These are phyloP conservation scores for Pyralis farinalis DNA, from an alignment of 2,888 invertebrate species.

Conservation along the genomic window DNA sequence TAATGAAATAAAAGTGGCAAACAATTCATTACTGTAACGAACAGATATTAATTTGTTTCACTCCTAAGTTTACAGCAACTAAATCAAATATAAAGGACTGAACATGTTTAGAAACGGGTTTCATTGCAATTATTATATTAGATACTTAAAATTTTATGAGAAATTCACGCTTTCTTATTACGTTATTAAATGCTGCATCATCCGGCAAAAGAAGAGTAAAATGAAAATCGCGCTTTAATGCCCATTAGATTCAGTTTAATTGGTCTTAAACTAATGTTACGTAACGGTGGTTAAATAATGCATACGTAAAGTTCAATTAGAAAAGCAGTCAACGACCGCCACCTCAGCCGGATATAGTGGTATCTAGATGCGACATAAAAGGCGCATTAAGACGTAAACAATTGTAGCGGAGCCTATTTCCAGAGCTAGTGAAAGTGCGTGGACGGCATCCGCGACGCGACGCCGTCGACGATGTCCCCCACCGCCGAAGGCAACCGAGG, in stretches of 20 bases:
- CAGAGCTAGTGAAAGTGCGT: conserved; percentile 49
- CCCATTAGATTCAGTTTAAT: conserved; percentile 8
- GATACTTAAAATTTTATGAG: conserved; percentile 6
- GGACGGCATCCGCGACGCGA: conserved; percentile 19
- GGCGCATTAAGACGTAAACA: conserved; percentile 46
- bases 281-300: conserved; percentile 25
- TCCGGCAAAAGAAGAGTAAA: conserved; percentile 7
- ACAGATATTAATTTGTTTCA: not conserved
- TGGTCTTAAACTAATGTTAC: conserved; percentile 13
- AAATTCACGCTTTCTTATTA: conserved; percentile 11
- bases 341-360: conserved; percentile 53
- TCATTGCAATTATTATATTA: conserved; percentile 6
- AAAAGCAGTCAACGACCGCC: conserved; percentile 56
- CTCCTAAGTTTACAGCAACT: not conserved
- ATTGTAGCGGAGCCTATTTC: conserved; percentile 38
- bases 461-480: not conserved
- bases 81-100: conserved; percentile 2
- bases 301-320: conserved; percentile 35
- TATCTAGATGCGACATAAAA: conserved; percentile 49
- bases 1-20: conserved; percentile 23
- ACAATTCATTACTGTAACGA: not conserved
- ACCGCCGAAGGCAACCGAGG: not conserved
- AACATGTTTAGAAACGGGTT: conserved; percentile 7
- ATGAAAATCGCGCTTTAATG: not conserved
- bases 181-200: conserved; percentile 6